Evolutionary conservation across 2,113 vertebrate genomes (phyloP), one percentile per base, ranked within the genome.

Genomic region (Callithrix jacchus): DNA sequence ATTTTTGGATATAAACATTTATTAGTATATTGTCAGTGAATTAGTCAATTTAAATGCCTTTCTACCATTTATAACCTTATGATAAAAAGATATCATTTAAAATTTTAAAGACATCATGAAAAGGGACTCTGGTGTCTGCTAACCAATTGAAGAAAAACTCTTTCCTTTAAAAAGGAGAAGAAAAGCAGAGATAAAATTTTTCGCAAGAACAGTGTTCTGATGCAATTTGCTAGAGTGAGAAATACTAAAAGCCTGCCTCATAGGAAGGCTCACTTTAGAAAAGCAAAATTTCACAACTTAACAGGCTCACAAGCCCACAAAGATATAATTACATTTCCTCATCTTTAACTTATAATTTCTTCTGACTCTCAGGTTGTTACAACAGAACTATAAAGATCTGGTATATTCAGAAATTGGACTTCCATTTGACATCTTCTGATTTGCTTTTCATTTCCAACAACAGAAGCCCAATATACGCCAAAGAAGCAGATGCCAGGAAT

Each of bases 241-340:
- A 85, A 97, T 84, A 94, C 97, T 97, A 94, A 97, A 97, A 97
- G 71, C 54, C 58, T 95, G 54, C 85, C 61, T 98, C 35, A 17
- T n/a, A 71, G 37, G 30, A 96, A 98, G 80, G 18, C 70, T 94
- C 49, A 74, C 47, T 93, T 97, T 89, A 93, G 70, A 96, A 97
- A 97, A 87, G 84, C 86, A 96, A 94, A 89, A 97, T 97, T 97
- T 93, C 47, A 79, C 74, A 85, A 77, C 32, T 74, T 45, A 80
- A 66, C 61, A 73, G 70, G 30, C 87, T 97, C 76, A 87, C 37
- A 89, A 95, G 35, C 56, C 93, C 96, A 96, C 56, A 30, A 96
- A 97, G 84, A 97, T 52, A 54, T 96, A 98, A 97, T 98, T 98
- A 95, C 42, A 77, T 97, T 97, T 97, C 96, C 93, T 92, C 32